Percentiles rank a stretch among this genome's conserved stretches.
phyloP scores from a whole-genome alignment of 30 jellyfish, hydroid and myxozoan genomes.

The Rhopilema esculentum region DNA sequence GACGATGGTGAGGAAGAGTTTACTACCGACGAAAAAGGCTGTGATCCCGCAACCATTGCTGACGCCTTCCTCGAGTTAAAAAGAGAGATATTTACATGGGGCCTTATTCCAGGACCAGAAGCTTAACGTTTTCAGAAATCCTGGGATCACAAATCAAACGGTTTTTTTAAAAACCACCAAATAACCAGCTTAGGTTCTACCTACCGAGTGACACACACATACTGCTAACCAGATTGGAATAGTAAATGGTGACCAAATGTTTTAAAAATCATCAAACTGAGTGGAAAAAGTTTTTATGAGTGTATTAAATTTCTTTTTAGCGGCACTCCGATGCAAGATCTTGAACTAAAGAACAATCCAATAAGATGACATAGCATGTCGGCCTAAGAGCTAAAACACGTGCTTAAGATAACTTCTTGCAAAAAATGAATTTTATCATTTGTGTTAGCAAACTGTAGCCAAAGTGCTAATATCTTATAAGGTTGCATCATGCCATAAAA shows the following conservation, averaged over 20 bases:
- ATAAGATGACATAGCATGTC: background rate
- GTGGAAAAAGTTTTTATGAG: background rate
- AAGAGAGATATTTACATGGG: constrained; percentile 16
- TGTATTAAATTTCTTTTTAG: background rate
- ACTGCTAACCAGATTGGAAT: background rate
- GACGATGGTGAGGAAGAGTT: constrained; percentile 20
- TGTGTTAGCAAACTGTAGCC: background rate
- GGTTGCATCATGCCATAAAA: background rate
- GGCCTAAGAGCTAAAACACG: background rate
- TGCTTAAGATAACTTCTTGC: background rate
- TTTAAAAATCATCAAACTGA: background rate
- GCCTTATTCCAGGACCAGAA: constrained; percentile 7
- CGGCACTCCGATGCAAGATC: background rate
- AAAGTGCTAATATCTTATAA: background rate
- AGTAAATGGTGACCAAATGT: background rate
- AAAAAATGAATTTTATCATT: background rate
- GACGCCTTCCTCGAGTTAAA: background rate
- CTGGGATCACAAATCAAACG: background rate
- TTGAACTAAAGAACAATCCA: background rate
- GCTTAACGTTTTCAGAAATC: background rate
- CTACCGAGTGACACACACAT: background rate
- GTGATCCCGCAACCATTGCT: background rate
- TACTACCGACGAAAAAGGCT: background rate
- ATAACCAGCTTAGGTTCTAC: background rate
- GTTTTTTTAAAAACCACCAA: background rate